These are phyloP conservation scores for Lithophane socia DNA, from an alignment of 2,888 invertebrate species.

Conservation along the genomic window DNA sequence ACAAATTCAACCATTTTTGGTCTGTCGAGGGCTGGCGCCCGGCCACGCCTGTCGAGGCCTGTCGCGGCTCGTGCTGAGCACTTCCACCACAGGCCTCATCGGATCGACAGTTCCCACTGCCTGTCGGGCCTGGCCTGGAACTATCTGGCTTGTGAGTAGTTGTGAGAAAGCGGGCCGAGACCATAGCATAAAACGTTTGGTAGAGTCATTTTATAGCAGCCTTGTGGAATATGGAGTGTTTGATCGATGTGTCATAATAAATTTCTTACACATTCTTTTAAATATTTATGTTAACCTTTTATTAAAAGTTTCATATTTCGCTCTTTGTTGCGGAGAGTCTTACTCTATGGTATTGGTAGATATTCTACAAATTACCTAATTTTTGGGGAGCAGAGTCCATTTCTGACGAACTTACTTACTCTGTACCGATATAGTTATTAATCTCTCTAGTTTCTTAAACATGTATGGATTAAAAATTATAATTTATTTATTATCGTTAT, in stretches of 20 bases:
- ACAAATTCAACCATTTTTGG: no score
- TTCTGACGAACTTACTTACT: slow-evolving; percentile 47
- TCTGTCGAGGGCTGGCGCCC: no score
- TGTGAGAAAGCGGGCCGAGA: no score
- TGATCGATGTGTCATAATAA: background rate
- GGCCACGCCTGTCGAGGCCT: no score
- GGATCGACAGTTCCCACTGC: no score
- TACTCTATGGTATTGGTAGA: slow-evolving; percentile 28
- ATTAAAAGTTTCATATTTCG: background rate
- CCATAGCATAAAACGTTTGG: background rate
- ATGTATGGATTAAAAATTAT: slow-evolving; percentile 62
- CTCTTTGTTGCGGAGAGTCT: slow-evolving; percentile 19
- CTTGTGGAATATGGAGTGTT: background rate
- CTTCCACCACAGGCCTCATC: no score
- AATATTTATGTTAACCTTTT: background rate
- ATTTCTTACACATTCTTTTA: background rate
- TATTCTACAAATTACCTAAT: slow-evolving; percentile 25
- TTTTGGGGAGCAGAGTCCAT: slow-evolving; percentile 48
- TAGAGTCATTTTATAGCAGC: slow-evolving; percentile 1
- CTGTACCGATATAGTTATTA: slow-evolving; percentile 60
- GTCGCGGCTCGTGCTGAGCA: no score
- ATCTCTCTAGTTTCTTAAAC: slow-evolving; percentile 67
- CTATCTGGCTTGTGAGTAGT: no score
- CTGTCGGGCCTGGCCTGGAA: no score
- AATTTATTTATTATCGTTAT: slow-evolving; percentile 59